These are phyloP conservation scores for Hydrozoanthus tunicans DNA, from an alignment of 64 coral and sea anemone species.

Conservation along the genomic window DNA sequence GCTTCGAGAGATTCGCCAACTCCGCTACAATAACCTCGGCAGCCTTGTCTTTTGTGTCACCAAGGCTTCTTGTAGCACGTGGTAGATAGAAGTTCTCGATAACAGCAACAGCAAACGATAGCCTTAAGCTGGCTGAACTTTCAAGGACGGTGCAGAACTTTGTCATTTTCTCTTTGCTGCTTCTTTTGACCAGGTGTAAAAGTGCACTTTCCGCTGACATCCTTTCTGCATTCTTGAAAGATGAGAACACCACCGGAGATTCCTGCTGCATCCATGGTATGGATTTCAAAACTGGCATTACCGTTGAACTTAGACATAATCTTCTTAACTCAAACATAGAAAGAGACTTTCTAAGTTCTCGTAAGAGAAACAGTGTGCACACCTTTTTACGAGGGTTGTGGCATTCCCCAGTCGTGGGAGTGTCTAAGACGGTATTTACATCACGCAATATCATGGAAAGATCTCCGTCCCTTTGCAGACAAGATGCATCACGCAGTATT, in stretches of 20 bases:
- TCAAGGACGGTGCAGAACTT: conserved; percentile 30
- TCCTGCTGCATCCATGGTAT: conserved; percentile 31
- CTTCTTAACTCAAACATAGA: conserved; percentile 61
- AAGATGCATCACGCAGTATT: conserved; percentile 29
- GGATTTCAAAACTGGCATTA: conserved; percentile 50
- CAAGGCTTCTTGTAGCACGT: conserved; percentile 64
- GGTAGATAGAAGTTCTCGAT: conserved; percentile 68
- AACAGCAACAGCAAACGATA: conserved; percentile 40
- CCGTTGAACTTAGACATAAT: conserved; percentile 45
- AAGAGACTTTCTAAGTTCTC: conserved; percentile 58
- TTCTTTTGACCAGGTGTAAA: conserved; percentile 1
- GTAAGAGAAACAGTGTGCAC: conserved; percentile 41
- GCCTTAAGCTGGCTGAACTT: conserved; percentile 19
- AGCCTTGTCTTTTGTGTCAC: conserved; percentile 84
- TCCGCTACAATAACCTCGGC: conserved; percentile 33
- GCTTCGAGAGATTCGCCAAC: not conserved
- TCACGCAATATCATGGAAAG: conserved; percentile 60
- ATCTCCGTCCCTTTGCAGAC: conserved; percentile 55
- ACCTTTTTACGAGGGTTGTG: not conserved
- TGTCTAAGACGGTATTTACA: conserved; percentile 44
- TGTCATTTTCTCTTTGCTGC: conserved; percentile 7
- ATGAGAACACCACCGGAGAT: not conserved
- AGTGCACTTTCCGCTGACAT: conserved; percentile 10
- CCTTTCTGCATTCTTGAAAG: not conserved
- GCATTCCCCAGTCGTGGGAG: not conserved